Base-by-base conservation (phyloP, 2,888 invertebrate species). In the Ectemnius cavifrons region DNA sequence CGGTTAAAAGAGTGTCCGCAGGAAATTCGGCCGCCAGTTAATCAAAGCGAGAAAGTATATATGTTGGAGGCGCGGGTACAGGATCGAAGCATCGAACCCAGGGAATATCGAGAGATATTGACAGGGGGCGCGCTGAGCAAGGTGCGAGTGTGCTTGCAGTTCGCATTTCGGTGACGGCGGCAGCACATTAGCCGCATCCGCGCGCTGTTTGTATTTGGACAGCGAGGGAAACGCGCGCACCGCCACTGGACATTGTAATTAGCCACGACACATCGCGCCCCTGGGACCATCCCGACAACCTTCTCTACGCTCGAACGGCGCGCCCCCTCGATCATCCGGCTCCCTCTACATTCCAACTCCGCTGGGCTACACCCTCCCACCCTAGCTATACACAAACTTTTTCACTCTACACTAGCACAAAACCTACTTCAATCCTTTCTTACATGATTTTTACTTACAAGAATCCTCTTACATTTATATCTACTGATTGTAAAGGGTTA, bases 231-330 rank as follows among this genome's bases (percentile, higher is more conserved):
- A 83, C 84, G 83, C 37, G 37, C 37, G 37, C 37, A 37, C 37
- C 37, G 37, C 37, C 37, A 37, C 84, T 86, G 88, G 89, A 88
- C 89, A 88, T 90, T 90, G 90, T 90, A 90, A 91, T 90, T 90
- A 90, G 89, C 85, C 85, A 87, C 88, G 88, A 90, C 90, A 89
- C 88, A 90, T 90, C 88, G 88, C 85, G 85, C 90, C 88, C 89
- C 77, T 85, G 90, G 90, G 89, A 90, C 69, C 59, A 45, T 11
- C 45, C 73, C 60, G 62, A 27, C 23, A 63, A 52, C 69, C 63
- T 67, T 71, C 63, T 64, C 70, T 37, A 37, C 66, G 20, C 71
- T 71, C 63, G 66, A 64, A 28, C 67, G 63, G 47, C 68, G 58
- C 58, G 63, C 65, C 63, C 70, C 37, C 37, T 80, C 73, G 59